Evolutionary conservation across 2,888 invertebrate genomes (phyloP).

Genomic region (Zygaena filipendulae): DNA sequence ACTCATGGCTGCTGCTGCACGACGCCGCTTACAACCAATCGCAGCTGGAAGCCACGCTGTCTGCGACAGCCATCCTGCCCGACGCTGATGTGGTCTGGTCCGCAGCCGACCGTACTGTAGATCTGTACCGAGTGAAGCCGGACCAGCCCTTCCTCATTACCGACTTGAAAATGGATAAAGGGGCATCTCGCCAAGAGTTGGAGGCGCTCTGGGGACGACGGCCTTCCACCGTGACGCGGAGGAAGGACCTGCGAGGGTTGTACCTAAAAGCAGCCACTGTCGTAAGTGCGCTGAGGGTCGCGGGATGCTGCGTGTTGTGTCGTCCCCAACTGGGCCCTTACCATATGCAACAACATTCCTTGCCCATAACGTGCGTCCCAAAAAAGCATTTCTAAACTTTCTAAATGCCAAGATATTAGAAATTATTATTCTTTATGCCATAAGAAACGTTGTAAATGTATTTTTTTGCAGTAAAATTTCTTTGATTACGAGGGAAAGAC

Average conservation of each 20-base stretch:
- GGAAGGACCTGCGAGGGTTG: slow-evolving; percentile 34
- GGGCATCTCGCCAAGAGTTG: slow-evolving; percentile 17
- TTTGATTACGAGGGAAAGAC: too few relatives aligned
- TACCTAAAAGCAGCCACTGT: slow-evolving; percentile 30
- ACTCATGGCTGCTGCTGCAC: slow-evolving; percentile 42
- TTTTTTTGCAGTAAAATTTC: too few relatives aligned
- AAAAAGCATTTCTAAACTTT: too few relatives aligned
- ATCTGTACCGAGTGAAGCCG: slow-evolving; percentile 34
- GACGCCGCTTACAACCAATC: slow-evolving; percentile 21
- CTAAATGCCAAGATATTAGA: too few relatives aligned
- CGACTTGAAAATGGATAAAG: slow-evolving; percentile 20
- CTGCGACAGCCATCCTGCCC: slow-evolving; percentile 28
- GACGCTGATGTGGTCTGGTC: slow-evolving; percentile 43
- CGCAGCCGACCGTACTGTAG: slow-evolving; percentile 25
- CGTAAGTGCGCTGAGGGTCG: too few relatives aligned
- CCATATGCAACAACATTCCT: too few relatives aligned
- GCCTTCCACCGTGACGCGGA: slow-evolving; percentile 29
- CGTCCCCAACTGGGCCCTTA: too few relatives aligned
- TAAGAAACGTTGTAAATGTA: too few relatives aligned
- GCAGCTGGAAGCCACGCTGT: slow-evolving; percentile 20
- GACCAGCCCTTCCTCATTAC: slow-evolving; percentile 23
- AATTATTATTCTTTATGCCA: too few relatives aligned
- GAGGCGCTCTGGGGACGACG: slow-evolving; percentile 24
- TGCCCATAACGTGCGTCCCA: too few relatives aligned
- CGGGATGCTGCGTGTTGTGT: too few relatives aligned